Percentiles rank a stretch among this genome's conserved stretches.
Conservation (phyloP, 1,140 invertebrate species). For the Heliothis virescens region DNA sequence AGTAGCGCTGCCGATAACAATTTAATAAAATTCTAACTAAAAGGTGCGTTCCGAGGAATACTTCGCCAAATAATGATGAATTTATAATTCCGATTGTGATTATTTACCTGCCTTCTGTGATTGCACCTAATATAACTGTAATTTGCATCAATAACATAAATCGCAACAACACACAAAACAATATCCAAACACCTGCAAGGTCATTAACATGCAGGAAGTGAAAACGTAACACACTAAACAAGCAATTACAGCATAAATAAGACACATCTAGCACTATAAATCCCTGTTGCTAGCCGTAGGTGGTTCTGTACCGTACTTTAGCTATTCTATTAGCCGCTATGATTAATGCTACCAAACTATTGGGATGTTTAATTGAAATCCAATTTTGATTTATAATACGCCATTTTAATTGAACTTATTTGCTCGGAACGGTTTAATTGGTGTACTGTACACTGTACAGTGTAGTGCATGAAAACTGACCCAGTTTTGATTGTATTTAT, state of each 20-base stretch:
- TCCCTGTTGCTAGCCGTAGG: conserved; percentile 29
- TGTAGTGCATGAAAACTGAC: conserved; percentile 7
- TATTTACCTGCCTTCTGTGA: background rate
- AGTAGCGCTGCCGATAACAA: too few relatives aligned
- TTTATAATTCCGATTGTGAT: background rate
- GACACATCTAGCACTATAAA: conserved; percentile 28
- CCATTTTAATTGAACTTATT: conserved; percentile 60
- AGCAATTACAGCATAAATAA: conserved; percentile 18
- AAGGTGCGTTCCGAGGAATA: too few relatives aligned
- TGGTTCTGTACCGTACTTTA: conserved; percentile 9
- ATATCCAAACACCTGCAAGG: too few relatives aligned
- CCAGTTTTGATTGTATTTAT: conserved; percentile 15
- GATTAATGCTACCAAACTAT: conserved; percentile 60
- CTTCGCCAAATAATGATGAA: background rate
- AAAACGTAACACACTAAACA: conserved; percentile 16
- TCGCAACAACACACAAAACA: too few relatives aligned
- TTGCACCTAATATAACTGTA: background rate
- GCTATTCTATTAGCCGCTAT: conserved; percentile 48
- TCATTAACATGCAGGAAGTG: background rate
- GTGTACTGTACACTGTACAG: background rate
- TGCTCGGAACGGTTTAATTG: conserved; percentile 46
- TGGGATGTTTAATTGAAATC: conserved; percentile 68
- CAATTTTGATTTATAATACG: conserved; percentile 54
- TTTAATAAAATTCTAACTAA: too few relatives aligned
- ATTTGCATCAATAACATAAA: too few relatives aligned